Base-by-base conservation (phyloP, 2,113 vertebrate species). In the Thymallus thymallus region DNA sequence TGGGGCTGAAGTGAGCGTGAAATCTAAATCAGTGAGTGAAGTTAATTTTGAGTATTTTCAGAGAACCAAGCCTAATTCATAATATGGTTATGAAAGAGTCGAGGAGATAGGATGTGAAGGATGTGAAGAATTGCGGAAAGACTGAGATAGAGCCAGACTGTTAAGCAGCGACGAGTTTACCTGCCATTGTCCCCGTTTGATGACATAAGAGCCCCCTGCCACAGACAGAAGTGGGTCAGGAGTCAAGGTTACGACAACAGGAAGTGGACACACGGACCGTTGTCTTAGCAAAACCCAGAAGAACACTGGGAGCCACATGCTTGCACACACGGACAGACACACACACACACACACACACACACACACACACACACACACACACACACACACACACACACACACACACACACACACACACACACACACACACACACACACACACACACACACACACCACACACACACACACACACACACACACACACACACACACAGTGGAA, bases 281-380 rank as follows among this genome's bases (percentile, higher is more conserved):
- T 92, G 87, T 88, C 87, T 93, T 91, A 94, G 91, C 91, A 92
- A 70, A 78, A 82, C 41, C 58, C 69, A 29, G 1, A 64, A 22
- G 26, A 64, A 64, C 2, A 64, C 13, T 29, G 62, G 62, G 46
- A 51, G 5, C 4, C 16, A 5, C 16, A 18, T 51, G 48, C 48
- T 3, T 51, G 16, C 48, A 51, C 41, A 45, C 41, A 45, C 3
- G 9, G 1, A 3, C 41, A 45, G 2, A 45, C 41, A 45, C 41
- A 3, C 5, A 5, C 48, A 51, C 48, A 16, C 16, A 5, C 3
- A 5, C 16, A 18, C 48, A 51, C 16, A 51, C 1, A 51, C 48
- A 48, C 46, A 48, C 13, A 48, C 13, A 51, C 13, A 45, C 5
- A 45, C 41, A 45, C 41, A 69, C 84, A 89, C 89, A 58, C 3